Base-by-base conservation (phyloP, 2,888 invertebrate species). In the Rosalia funebris region DNA sequence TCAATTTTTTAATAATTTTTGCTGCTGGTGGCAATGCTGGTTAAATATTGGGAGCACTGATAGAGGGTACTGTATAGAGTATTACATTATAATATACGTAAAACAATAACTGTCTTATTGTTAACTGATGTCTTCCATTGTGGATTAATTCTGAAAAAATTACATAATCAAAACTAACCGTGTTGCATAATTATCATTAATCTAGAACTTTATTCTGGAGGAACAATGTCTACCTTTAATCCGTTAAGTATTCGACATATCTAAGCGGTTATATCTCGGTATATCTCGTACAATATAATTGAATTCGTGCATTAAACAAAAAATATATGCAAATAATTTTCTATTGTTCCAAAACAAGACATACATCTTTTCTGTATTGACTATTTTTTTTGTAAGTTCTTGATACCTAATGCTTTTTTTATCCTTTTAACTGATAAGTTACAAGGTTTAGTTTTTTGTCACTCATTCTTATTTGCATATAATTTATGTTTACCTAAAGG, bases 201-300 rank as follows among this genome's bases (percentile, higher is more conserved):
- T 25, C 25, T 25, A 25, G n/a, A 25, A 9, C 9, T 25, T 5
- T 9, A 25, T 25, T 25, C 9, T 25, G 25, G 9, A 3, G 9
- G 25, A 25, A 25, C 25, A 25, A 25, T 25, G 9, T 9, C 9
- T 5, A 5, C 9, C 9, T 25, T 25, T 25, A n/a, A n/a, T n/a
- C n/a, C n/a, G n/a, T n/a, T n/a, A n/a, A n/a, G n/a, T n/a, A n/a
- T n/a, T n/a, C n/a, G n/a, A n/a, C n/a, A n/a, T n/a, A n/a, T 10
- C 15, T 32, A 10, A 10, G 46, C 63, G 64, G 68, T 68, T 65
- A 54, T 71, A 73, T 73, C 73, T 57, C 73, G 73, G 73, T 72
- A 63, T 65, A 72, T 73, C 71, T 70, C 64, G 66, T 41, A 66
- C 63, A 72, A 71, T 71, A 66, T 64, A 72, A 71, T 71, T 65